Base-by-base conservation (phyloP, 35 echinoderm and acorn worm species). In the Ophioderma brevispina region DNA sequence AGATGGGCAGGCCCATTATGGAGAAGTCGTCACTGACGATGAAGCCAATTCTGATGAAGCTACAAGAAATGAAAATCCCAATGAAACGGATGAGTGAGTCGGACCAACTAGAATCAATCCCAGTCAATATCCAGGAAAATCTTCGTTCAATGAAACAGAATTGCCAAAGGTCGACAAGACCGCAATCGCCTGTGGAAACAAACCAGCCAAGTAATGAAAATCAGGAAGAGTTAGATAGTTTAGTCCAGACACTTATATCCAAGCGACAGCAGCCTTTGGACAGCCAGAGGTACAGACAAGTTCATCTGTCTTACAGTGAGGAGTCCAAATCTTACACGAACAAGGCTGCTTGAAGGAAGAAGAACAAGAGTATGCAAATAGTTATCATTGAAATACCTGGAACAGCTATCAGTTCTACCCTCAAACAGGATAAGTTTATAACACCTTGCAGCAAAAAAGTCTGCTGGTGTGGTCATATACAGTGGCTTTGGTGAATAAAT, bases 361-460 rank as follows among this genome's bases (percentile, higher is more conserved):
- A 30, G 83, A 85, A 37, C 83, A 85, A 85, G 83, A 85, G 33
- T 85, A 75, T 37, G 83, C 83, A 37, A 85, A 85, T 23, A 85
- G 83, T 37, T n/a, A 85, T 85, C 32, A 85, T 85, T 34, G 83
- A 85, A 34, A 85, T 85, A 85, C 36, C 83, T 85, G 30, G 63
- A 85, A 30, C 59, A 70, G 59, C 1, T 70, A 6, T 13, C 59
- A 30, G 59, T 70, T 3, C 2, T 30, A 25, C 59, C 59, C n/a
- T n/a, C n/a, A n/a, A n/a, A 25, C 59, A 70, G 59, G 41, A 17
- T 46, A 46, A 17, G 41, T 46, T 46, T 46, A 46, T 4, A 46
- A 46, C 41, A 46, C 41, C n/a, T n/a, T n/a, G n/a, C n/a, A n/a
- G n/a, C n/a, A n/a, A n/a, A n/a, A n/a, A n/a, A n/a, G n/a, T n/a